These are phyloP conservation scores for Pandemis corylana DNA, from an alignment of 2,888 invertebrate species.

Conservation along the genomic window DNA sequence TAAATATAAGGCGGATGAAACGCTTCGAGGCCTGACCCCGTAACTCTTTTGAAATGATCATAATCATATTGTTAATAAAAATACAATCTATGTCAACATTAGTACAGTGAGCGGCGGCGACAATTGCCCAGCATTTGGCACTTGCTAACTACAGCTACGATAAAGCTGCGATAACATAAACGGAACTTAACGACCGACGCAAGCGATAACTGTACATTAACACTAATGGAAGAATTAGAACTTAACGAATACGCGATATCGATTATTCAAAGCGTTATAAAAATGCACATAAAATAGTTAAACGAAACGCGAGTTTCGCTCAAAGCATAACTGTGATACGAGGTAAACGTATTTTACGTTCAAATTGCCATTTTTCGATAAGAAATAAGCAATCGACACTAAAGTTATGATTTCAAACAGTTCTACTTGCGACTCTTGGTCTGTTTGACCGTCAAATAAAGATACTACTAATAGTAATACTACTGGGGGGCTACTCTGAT, in stretches of 20 bases:
- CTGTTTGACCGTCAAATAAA: neutral
- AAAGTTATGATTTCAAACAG: neutral
- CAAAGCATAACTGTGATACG: neutral
- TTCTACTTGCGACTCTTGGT: neutral
- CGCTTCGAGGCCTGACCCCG: too few species aligned
- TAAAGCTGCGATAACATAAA: conserved; percentile 48
- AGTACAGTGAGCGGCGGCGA: conserved; percentile 38
- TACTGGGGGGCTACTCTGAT: too few species aligned
- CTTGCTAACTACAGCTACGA: conserved; percentile 57
- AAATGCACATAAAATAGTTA: conserved; percentile 51
- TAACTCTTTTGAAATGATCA: too few species aligned
- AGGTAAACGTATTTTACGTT: neutral
- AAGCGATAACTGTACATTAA: conserved; percentile 64
- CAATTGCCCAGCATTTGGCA: conserved; percentile 63
- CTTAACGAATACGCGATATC: conserved; percentile 50
- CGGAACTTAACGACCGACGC: conserved; percentile 58
- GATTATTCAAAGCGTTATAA: conserved; percentile 45
- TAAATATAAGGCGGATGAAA: too few species aligned
- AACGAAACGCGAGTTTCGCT: conserved; percentile 1
- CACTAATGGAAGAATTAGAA: conserved; percentile 74
- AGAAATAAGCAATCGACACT: neutral
- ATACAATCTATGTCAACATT: too few species aligned
- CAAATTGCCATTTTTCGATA: neutral
- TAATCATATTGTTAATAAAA: too few species aligned
- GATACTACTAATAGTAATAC: too few species aligned